Evolutionary conservation across 2,797 vertebrate genomes (phyloP).

Genomic region (Dipus sagitta): DNA sequence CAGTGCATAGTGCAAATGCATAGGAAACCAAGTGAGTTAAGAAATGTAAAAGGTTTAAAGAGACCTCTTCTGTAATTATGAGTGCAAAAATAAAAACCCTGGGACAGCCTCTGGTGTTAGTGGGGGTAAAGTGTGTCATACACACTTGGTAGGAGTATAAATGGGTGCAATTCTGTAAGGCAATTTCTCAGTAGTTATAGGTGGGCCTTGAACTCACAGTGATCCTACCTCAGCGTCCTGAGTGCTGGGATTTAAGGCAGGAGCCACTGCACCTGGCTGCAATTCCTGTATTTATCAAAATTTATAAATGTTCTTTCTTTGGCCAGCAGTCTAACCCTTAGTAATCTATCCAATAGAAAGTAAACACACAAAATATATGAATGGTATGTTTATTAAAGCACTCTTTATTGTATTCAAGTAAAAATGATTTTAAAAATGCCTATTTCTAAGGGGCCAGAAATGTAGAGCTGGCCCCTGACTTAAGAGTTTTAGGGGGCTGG

Average conservation of each 20-base stretch:
- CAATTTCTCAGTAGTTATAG: too few relatives aligned
- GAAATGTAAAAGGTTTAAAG: slow-evolving; percentile 16
- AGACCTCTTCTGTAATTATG: slow-evolving; percentile 16
- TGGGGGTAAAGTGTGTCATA: neutral
- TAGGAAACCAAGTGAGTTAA: slow-evolving; percentile 28
- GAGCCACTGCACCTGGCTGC: too few relatives aligned
- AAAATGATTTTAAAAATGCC: neutral
- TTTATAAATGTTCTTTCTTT: neutral
- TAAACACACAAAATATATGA: neutral
- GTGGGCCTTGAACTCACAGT: too few relatives aligned
- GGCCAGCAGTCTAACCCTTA: neutral
- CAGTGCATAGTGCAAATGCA: neutral
- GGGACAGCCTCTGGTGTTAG: neutral
- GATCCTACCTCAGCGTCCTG: too few relatives aligned
- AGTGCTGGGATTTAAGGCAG: too few relatives aligned
- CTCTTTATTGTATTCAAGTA: neutral
- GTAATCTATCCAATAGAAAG: neutral
- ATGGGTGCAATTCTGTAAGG: neutral
- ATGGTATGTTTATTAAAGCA: neutral
- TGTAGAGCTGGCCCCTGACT: neutral
- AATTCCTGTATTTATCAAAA: neutral
- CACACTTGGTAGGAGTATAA: neutral
- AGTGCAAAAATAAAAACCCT: slow-evolving; percentile 29
- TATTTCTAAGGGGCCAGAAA: neutral
- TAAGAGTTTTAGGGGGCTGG: neutral